Evolutionary conservation across 2,797 vertebrate species (phyloP), one percentile per base, ranked within the genome.

Genomic region (Etheostoma perlongum): DNA sequence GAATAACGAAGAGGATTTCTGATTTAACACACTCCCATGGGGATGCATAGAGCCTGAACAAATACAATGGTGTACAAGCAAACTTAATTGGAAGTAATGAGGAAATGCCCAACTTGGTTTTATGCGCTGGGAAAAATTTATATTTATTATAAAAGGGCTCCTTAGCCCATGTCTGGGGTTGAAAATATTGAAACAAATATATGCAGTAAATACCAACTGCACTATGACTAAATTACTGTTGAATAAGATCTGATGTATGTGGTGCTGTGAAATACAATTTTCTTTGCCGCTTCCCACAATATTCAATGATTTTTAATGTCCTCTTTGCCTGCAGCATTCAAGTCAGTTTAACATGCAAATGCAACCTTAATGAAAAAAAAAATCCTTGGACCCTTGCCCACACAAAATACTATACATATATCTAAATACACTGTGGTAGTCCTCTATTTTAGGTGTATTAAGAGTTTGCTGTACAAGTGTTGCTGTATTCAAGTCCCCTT

Each of bases 21-120:
- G 76, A 81, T 79, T 88, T 21, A 73, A 78, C 77, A 52, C 61
- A 49, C 67, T 79, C 69, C 76, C 52, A 21, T 72, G 71, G 52
- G 74, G 59, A 71, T 78, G 64, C 30, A 61, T 65, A 70, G 57
- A 63, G 36, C 66, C 67, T 67, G 42, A 75, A 72, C 60, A 76
- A 79, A 86, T 46, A 19, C 73, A 70, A 25, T 49, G 42, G 82
- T 79, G 52, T 71, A 79, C 52, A 71, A 60, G 70, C 69, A 78
- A 68, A 65, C 71, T 72, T 85, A 88, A 88, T 83, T 90, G 60
- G 67, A 81, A 76, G 67, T 86, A 88, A 90, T 86, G 79, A 86
- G 72, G 52, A 76, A 76, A 70, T 74, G 49, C 54, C 57, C 55
- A 61, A 55, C 58, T 67, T 53, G 44, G 64, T 42, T 73, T 68